These are phyloP conservation scores for Rhinophrynus dorsalis DNA, from an alignment of 2,797 vertebrate species.

Conservation along the genomic window DNA sequence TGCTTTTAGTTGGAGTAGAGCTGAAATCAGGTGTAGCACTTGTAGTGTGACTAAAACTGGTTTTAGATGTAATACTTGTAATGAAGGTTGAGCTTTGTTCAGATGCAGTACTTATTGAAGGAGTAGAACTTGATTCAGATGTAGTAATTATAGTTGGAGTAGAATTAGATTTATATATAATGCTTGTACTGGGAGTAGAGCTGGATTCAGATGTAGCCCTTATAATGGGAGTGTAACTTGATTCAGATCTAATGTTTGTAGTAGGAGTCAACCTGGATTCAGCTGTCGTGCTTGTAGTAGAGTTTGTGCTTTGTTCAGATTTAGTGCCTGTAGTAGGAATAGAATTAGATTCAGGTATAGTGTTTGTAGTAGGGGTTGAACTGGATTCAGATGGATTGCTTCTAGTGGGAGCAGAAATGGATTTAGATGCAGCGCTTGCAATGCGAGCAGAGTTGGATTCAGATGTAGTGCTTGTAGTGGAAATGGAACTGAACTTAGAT, in stretches of 20 bases:
- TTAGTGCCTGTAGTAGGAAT: neutral
- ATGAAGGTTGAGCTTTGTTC: neutral
- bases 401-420: neutral
- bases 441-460: too few relatives aligned
- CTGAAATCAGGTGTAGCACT: too few relatives aligned
- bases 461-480: too few relatives aligned
- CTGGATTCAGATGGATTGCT: neutral
- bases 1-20: neutral
- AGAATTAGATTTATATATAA: neutral
- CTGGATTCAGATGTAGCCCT: neutral
- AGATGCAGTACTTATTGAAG: neutral
- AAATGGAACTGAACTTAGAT: neutral
- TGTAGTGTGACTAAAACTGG: too few relatives aligned
- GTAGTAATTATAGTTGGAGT: neutral
- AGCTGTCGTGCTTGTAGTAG: neutral
- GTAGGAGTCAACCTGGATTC: neutral
- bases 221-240: neutral
- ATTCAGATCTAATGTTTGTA: neutral
- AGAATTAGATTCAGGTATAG: neutral
- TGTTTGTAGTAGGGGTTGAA: neutral
- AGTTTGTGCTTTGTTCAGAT: neutral
- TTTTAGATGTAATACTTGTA: neutral
- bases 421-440: neutral
- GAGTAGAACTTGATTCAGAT: neutral
- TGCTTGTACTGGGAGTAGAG: neutral